Evolutionary conservation across 2,888 invertebrate genomes (phyloP).

Genomic region (Acrobasis repandana): DNA sequence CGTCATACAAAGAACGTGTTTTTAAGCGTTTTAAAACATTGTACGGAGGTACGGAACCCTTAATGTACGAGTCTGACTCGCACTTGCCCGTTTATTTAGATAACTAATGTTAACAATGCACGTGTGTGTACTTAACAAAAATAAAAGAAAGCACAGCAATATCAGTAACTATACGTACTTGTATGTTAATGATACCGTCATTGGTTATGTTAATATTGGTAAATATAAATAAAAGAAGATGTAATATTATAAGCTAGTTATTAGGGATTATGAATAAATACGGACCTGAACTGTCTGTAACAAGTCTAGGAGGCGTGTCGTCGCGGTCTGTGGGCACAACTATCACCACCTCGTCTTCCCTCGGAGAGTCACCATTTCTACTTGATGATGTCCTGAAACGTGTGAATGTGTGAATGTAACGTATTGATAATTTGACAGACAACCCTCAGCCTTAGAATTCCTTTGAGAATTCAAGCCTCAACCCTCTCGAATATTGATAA

Average conservation of each 20-base stretch:
- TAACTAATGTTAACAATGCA: no score
- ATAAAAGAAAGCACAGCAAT: no score
- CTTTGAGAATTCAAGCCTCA: conserved; percentile 18
- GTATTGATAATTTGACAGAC: background rate
- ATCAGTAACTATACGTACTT: no score
- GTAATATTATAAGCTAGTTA: background rate
- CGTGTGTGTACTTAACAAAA: no score
- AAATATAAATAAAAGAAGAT: background rate
- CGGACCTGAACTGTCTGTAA: conserved; percentile 86
- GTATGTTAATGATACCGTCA: no score
- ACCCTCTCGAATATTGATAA: conserved; percentile 28
- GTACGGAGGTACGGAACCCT: no score
- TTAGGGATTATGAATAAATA: conserved; percentile 35
- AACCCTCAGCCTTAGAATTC: conserved; percentile 1
- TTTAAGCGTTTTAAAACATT: no score
- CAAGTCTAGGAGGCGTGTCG: conserved; percentile 81
- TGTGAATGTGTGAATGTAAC: conserved; percentile 27
- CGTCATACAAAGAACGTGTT: no score
- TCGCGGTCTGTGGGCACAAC: conserved; percentile 73
- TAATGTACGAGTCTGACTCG: no score
- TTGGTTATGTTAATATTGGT: no score
- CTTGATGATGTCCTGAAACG: conserved; percentile 69
- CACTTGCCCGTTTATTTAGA: no score
- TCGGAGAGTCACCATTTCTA: conserved; percentile 68
- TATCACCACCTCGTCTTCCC: conserved; percentile 76